Conservation (phyloP, 2,888 invertebrate genomes). For the Falcaria lacertinaria region DNA sequence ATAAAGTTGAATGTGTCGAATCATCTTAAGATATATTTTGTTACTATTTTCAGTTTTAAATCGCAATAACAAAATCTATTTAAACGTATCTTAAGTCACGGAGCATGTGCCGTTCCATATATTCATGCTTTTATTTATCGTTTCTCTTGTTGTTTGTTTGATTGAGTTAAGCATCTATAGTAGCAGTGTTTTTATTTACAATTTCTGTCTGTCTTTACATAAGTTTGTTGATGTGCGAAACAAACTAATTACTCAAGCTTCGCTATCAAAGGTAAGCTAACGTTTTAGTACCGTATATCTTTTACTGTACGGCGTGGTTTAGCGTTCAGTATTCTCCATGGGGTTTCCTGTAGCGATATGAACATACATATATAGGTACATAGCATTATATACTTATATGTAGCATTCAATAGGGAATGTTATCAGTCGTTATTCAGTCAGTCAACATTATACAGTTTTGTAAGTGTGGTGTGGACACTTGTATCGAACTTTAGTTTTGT, state of each 20-base stretch:
- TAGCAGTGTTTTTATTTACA: too few species aligned
- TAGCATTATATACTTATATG: conserved; percentile 17
- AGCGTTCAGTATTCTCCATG: conserved; percentile 34
- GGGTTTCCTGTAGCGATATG: conserved; percentile 32
- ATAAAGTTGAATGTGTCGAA: too few species aligned
- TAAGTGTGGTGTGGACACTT: conserved; percentile 30
- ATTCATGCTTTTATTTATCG: too few species aligned
- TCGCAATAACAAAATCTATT: too few species aligned
- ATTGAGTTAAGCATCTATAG: too few species aligned
- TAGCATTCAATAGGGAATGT: conserved; percentile 44
- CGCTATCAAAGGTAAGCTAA: neutral
- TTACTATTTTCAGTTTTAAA: too few species aligned
- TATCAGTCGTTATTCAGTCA: conserved; percentile 50
- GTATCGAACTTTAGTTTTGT: neutral
- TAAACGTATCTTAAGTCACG: too few species aligned
- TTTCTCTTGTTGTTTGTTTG: too few species aligned
- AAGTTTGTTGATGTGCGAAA: neutral
- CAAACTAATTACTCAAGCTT: conserved; percentile 1
- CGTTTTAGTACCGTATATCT: conserved; percentile 15
- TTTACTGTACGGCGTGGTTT: conserved; percentile 24
- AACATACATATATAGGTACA: conserved; percentile 27
- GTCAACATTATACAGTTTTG: conserved; percentile 52
- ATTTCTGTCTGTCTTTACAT: too few species aligned
- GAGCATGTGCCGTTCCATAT: too few species aligned
- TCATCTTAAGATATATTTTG: too few species aligned